A percentile compares a stretch with the other conserved stretches of the same genome.
Conservation (phyloP, 1,140 invertebrate genomes). For the Sesamia nonagrioides region DNA sequence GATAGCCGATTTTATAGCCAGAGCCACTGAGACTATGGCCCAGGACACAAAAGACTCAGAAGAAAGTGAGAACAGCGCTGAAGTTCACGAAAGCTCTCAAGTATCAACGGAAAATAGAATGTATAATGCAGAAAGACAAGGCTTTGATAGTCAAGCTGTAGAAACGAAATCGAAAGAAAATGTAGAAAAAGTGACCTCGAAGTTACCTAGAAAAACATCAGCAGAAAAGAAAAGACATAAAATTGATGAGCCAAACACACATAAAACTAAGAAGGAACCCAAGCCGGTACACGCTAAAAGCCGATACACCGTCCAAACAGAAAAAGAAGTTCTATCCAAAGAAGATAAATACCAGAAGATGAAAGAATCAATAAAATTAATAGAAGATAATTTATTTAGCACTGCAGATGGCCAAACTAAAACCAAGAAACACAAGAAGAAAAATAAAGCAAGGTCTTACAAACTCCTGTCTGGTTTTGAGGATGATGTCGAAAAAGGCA, state of each 20-base stretch:
- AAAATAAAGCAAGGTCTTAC: no score
- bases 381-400: background rate
- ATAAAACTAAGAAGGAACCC: background rate
- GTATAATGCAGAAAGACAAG: conserved; percentile 16
- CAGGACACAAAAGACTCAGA: conserved; percentile 33
- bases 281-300: background rate
- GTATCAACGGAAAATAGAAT: conserved; percentile 15
- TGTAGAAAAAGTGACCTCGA: background rate
- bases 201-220: background rate
- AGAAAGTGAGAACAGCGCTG: conserved; percentile 41
- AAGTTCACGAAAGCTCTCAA: conserved; percentile 19
- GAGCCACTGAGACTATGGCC: conserved; percentile 38
- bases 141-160: background rate
- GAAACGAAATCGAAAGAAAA: background rate
- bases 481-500: no score
- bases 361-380: background rate
- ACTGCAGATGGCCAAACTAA: background rate
- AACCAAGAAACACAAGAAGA: background rate
- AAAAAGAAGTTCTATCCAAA: background rate
- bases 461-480: background rate
- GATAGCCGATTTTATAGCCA: conserved; percentile 59
- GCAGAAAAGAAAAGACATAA: background rate
- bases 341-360: background rate
- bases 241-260: background rate
- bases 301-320: background rate